These are phyloP conservation scores for Alouatta palliata DNA, from an alignment of 2,113 vertebrate species.

Conservation along the genomic window DNA sequence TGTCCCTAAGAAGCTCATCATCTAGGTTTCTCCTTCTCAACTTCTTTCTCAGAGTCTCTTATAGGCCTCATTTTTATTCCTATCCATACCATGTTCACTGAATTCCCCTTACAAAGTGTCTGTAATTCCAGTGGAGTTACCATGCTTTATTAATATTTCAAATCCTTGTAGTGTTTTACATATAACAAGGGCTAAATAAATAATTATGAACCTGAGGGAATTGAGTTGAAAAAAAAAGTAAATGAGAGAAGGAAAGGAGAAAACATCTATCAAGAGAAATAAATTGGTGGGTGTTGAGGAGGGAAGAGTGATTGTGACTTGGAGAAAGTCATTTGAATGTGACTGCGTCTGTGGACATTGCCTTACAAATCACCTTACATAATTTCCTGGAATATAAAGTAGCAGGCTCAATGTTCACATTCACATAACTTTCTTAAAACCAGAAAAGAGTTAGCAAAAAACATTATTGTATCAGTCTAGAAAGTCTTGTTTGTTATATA, in stretches of 20 bases:
- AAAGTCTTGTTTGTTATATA: neutral
- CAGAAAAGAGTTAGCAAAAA: neutral
- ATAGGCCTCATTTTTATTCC: neutral
- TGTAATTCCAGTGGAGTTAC: neutral
- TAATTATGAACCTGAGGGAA: neutral
- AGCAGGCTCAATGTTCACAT: neutral
- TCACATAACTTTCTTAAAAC: conserved; percentile 12
- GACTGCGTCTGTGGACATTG: neutral
- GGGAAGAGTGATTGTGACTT: neutral
- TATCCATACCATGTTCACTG: neutral
- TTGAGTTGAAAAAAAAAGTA: conserved; percentile 6
- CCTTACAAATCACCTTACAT: neutral
- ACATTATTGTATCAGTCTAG: neutral
- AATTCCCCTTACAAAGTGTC: neutral
- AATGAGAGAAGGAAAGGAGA: neutral
- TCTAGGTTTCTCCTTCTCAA: neutral
- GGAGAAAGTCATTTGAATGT: neutral
- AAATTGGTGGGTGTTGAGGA: neutral
- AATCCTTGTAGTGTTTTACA: neutral
- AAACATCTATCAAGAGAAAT: neutral
- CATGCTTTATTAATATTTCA: neutral
- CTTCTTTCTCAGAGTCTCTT: neutral
- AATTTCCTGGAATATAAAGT: neutral
- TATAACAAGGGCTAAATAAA: neutral
- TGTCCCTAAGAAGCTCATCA: rapidly evolving